phyloP scores from a whole-genome alignment of 2,888 invertebrate species.

The Notodonta ziczac region DNA sequence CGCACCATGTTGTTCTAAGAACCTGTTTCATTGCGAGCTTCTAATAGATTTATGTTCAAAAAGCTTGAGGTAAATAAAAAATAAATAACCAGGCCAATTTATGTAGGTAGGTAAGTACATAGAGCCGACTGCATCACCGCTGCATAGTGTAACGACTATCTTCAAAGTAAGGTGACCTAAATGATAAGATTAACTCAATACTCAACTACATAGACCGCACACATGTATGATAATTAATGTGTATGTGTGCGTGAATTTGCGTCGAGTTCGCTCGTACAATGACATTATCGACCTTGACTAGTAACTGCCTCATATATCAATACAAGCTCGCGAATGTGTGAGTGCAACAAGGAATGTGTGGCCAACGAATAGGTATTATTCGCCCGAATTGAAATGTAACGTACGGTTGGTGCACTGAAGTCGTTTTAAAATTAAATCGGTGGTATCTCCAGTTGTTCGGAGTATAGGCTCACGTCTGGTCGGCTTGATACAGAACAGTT shows the following conservation, averaged over 20 bases:
- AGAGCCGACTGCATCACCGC: conserved; percentile 13
- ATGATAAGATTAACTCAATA: conserved; percentile 83
- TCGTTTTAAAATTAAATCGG: conserved; percentile 20
- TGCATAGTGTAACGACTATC: conserved; percentile 63
- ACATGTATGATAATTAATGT: conserved; percentile 26
- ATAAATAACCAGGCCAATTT: too few relatives aligned
- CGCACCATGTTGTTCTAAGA: conserved; percentile 7
- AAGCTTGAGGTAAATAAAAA: neutral
- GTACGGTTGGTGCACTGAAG: conserved; percentile 13
- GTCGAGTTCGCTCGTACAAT: conserved; percentile 77
- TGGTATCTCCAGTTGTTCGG: conserved; percentile 13
- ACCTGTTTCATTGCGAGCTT: neutral
- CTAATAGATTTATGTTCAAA: neutral
- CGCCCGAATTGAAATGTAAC: conserved; percentile 41
- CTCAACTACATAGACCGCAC: conserved; percentile 57
- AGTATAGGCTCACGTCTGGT: conserved; percentile 27
- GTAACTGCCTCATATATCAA: conserved; percentile 69
- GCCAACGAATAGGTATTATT: conserved; percentile 61
- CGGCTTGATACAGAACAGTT: conserved; percentile 59
- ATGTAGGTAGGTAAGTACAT: neutral
- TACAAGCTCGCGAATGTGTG: conserved; percentile 44
- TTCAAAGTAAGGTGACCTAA: conserved; percentile 83
- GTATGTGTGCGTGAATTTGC: conserved; percentile 64
- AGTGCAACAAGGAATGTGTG: conserved; percentile 59
- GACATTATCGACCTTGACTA: conserved; percentile 83